Percentiles rank a stretch among this genome's conserved stretches.
phyloP scores from a whole-genome alignment of 2,797 vertebrate genomes.

The Bradypodion pumilum region DNA sequence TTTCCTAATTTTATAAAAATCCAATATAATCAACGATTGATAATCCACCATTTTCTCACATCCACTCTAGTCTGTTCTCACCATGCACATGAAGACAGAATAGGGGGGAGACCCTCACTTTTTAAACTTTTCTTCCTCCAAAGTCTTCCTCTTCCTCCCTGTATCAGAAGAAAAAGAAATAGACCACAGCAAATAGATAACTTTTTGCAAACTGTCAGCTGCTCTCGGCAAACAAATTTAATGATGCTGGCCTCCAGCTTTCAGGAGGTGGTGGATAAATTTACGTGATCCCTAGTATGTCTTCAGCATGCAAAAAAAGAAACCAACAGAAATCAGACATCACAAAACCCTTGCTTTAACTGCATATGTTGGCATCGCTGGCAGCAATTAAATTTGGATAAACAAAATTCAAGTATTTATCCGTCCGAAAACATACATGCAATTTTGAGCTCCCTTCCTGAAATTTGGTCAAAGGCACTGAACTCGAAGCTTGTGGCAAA shows the following conservation, averaged over 20 bases:
- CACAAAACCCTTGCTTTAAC: background rate
- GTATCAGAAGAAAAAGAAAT: background rate
- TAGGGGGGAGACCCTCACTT: too few species aligned
- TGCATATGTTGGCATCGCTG: background rate
- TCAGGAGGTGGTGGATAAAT: background rate
- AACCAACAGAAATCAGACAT: background rate
- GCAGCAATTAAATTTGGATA: background rate
- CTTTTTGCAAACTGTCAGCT: background rate
- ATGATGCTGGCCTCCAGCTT: background rate
- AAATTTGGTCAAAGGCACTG: background rate
- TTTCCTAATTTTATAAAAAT: too few species aligned
- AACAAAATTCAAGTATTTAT: background rate
- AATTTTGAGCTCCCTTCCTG: background rate
- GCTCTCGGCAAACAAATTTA: background rate
- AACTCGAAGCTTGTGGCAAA: background rate
- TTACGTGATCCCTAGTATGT: background rate
- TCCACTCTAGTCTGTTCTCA: background rate
- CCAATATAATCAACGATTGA: background rate
- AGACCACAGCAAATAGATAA: background rate
- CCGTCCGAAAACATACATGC: background rate
- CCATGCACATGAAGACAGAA: too few species aligned
- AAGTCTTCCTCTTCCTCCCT: background rate
- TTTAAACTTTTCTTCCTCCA: background rate
- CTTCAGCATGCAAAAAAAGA: background rate
- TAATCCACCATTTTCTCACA: background rate